Evolutionary conservation across 2,113 vertebrate genomes (phyloP), one percentile per base, ranked within the genome.

Genomic region (Pseudorectes ferrugineus): DNA sequence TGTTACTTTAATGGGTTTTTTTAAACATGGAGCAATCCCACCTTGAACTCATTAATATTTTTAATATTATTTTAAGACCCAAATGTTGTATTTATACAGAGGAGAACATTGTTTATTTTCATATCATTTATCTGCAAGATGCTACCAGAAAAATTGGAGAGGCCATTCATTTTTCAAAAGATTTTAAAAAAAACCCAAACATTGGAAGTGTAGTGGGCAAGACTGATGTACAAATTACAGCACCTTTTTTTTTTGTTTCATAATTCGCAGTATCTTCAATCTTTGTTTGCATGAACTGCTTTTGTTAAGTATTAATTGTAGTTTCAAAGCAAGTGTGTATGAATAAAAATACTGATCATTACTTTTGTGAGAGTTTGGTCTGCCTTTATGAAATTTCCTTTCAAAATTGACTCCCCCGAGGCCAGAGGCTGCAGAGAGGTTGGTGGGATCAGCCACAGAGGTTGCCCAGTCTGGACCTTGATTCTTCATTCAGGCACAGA

Each of bases 221-320:
- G 78, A 91, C 38, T 81, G 97, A 72, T 91, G 96, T 96, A 79
- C 66, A 91, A 85, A 95, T 90, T 61, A 57, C 88, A 73, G 96
- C 96, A 49, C 49, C 13, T n/a, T 59, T 85, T 45, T 62, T 42
- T 15, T 33, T 54, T 43, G 38, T 58, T 62, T 18, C 48, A 92
- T 65, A 42, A 49, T 65, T 83, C 33, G 1, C 93, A 45, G 2
- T 86, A 89, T 59, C 89, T 94, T 95, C 95, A 42, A 25, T 74
- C 97, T 95, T 91, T 52, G 92, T 97, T 98, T 97, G 98, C 98
- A 98, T 98, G 98, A 91, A 48, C 80, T 62, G 96, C 97, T 97
- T 97, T 96, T 97, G 97, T 98, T 98, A 94, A 95, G 80, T 97
- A 94, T 95, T 95, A 93, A 93, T 59, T 97, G 97, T 98, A 97